Evolutionary conservation across 2,888 invertebrate genomes (phyloP).

Genomic region (Linnaemya vulpina): DNA sequence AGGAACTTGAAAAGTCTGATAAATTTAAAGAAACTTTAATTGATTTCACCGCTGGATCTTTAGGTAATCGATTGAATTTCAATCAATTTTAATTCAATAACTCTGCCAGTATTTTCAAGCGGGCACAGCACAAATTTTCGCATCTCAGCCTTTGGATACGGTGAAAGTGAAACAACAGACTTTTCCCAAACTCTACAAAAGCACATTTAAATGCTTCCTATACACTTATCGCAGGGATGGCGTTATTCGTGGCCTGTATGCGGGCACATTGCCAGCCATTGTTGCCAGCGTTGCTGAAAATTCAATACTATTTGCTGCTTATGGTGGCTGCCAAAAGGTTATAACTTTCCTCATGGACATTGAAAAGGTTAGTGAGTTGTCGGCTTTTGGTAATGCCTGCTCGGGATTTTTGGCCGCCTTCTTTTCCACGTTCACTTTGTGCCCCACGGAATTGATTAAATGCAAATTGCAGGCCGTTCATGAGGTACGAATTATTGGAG

Average conservation of each 20-base stretch:
- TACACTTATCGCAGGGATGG: slow-evolving; percentile 94
- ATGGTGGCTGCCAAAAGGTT: slow-evolving; percentile 97
- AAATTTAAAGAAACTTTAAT: slow-evolving; percentile 75
- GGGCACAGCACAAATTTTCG: slow-evolving; percentile 88
- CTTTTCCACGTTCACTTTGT: slow-evolving; percentile 97
- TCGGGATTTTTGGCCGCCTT: slow-evolving; percentile 98
- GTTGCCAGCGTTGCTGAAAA: slow-evolving; percentile 99
- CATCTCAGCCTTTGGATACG: slow-evolving; percentile 98
- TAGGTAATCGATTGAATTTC: slow-evolving; percentile 20
- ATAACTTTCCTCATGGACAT: slow-evolving; percentile 84
- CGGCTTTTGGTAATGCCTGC: slow-evolving; percentile 90
- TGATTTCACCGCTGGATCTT: slow-evolving; percentile 48
- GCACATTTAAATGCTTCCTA: slow-evolving; percentile 93
- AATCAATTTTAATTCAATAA: background rate
- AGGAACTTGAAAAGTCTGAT: slow-evolving; percentile 45
- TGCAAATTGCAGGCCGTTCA: slow-evolving; percentile 97
- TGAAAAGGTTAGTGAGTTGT: slow-evolving; percentile 87
- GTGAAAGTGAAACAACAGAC: slow-evolving; percentile 99
- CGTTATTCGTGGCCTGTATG: slow-evolving; percentile 91
- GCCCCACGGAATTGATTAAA: slow-evolving; percentile 98
- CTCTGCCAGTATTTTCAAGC: background rate
- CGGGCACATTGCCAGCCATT: slow-evolving; percentile 97
- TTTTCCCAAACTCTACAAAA: slow-evolving; percentile 93
- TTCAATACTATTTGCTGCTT: slow-evolving; percentile 96
- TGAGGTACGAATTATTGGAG: slow-evolving; percentile 84